Evolutionary conservation across 2,888 invertebrate genomes (phyloP).

Genomic region (Coelinius sp.): DNA sequence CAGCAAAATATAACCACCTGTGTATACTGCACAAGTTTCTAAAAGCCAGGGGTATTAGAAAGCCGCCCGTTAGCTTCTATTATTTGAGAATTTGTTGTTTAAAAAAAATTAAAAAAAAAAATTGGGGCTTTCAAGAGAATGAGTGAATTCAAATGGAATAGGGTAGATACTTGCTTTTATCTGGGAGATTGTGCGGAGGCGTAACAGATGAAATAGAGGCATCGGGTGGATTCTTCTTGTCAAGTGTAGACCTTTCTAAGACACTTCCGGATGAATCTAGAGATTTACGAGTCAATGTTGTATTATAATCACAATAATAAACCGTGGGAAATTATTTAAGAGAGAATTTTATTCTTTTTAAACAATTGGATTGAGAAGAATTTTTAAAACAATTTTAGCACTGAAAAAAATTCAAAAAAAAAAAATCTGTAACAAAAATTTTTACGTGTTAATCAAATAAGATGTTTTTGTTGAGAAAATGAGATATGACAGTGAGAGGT

Average conservation of each 20-base stretch:
- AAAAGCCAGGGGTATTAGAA: slow-evolving; percentile 23
- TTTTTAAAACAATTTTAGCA: no score
- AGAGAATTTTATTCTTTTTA: not conserved
- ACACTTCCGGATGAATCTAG: slow-evolving; percentile 13
- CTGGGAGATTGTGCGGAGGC: not conserved
- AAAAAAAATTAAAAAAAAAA: no score
- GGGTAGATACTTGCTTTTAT: not conserved
- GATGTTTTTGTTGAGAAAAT: slow-evolving; percentile 6
- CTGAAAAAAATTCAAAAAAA: no score
- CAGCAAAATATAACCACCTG: slow-evolving; percentile 55
- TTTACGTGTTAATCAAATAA: not conserved
- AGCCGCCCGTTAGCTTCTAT: slow-evolving; percentile 9
- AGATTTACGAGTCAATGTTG: slow-evolving; percentile 5
- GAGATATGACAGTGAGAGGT: slow-evolving; percentile 19
- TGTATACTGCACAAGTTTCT: slow-evolving; percentile 38
- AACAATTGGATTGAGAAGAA: not conserved
- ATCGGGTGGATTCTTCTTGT: slow-evolving; percentile 7
- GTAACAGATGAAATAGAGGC: slow-evolving; percentile 22
- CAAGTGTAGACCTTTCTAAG: slow-evolving; percentile 17
- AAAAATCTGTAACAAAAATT: no score
- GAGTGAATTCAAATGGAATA: not conserved
- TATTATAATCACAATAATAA: not conserved
- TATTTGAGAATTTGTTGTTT: slow-evolving; percentile 3
- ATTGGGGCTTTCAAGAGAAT: not conserved
- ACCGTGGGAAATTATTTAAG: slow-evolving; percentile 9